A percentile compares a stretch with the other conserved stretches of the same genome.
These are phyloP conservation scores for Entomobrya multifasciata DNA, from an alignment of 2,888 invertebrate genomes.

Conservation along the genomic window DNA sequence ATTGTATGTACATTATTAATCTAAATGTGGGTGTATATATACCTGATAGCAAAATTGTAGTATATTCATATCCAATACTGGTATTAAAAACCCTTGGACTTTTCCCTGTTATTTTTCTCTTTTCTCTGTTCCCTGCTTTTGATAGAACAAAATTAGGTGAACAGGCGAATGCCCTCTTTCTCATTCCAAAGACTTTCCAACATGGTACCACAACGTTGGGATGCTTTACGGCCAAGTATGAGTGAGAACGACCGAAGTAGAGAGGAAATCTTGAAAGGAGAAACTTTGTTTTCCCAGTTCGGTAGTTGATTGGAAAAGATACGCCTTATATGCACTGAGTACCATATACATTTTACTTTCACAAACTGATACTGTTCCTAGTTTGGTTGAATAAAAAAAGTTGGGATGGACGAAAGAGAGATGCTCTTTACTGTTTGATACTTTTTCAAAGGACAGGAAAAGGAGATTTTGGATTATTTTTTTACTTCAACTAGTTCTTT, in stretches of 20 bases:
- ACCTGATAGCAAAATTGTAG: background rate
- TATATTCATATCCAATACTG: conserved; percentile 23
- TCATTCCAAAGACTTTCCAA: background rate
- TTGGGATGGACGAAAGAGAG: background rate
- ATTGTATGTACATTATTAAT: background rate
- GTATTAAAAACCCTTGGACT: conserved; percentile 37
- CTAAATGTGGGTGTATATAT: background rate
- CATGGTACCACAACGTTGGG: background rate
- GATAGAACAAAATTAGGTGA: conserved; percentile 66
- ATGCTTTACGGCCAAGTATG: background rate
- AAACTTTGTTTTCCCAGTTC: conserved; percentile 57
- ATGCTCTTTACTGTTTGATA: conserved; percentile 35
- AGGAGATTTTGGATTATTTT: conserved; percentile 33
- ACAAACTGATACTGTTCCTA: conserved; percentile 50
- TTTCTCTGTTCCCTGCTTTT: background rate
- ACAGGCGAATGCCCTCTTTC: conserved; percentile 66
- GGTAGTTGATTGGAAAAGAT: conserved; percentile 36
- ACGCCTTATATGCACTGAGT: no score
- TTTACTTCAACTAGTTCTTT: conserved; percentile 3
- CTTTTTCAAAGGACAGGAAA: conserved; percentile 21
- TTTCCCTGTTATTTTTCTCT: background rate
- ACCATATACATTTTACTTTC: conserved; percentile 1
- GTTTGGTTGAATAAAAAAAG: conserved; percentile 2
- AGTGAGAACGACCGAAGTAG: background rate
- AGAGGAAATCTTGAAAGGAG: conserved; percentile 25